A percentile compares a stretch with the other conserved stretches of the same genome.
Conservation (phyloP, 1,140 invertebrate genomes). For the Macrocentrus cingulum region DNA sequence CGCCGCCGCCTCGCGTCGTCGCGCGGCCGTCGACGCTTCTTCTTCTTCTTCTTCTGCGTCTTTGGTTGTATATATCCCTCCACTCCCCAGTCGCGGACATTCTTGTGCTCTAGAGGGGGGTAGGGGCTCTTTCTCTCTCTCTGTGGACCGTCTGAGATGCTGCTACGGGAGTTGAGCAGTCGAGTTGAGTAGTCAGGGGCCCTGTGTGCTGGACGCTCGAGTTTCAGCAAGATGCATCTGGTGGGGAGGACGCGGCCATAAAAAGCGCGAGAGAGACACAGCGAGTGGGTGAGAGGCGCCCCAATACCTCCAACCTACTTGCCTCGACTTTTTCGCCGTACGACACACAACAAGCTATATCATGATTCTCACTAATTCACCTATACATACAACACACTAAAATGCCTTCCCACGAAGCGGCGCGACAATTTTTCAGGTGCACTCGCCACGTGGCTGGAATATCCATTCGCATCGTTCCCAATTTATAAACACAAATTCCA, state of each 20-base stretch:
- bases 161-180: slow-evolving; percentile 28
- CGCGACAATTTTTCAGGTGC: too few relatives aligned
- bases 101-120: slow-evolving; percentile 1
- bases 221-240: slow-evolving; percentile 20
- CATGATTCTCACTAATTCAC: too few relatives aligned
- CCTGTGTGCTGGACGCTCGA: slow-evolving; percentile 13
- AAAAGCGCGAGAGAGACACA: slow-evolving; percentile 11
- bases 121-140: too few relatives aligned
- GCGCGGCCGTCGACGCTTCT: too few relatives aligned
- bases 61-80: slow-evolving; percentile 31
- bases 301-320: slow-evolving; percentile 7
- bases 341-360: slow-evolving; percentile 9
- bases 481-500: too few relatives aligned
- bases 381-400: too few relatives aligned
- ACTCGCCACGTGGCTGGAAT: too few relatives aligned
- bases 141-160: slow-evolving; percentile 50
- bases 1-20: slow-evolving; percentile 13
- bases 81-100: slow-evolving; percentile 19
- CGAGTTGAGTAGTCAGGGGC: too few relatives aligned
- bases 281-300: slow-evolving; percentile 1
- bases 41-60: slow-evolving; percentile 30
- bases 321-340: background rate
- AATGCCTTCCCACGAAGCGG: too few relatives aligned
- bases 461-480: too few relatives aligned
- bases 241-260: slow-evolving; percentile 7